Conservation (phyloP, 2,888 invertebrate species). For the Himalopsyche kuldschensis region DNA sequence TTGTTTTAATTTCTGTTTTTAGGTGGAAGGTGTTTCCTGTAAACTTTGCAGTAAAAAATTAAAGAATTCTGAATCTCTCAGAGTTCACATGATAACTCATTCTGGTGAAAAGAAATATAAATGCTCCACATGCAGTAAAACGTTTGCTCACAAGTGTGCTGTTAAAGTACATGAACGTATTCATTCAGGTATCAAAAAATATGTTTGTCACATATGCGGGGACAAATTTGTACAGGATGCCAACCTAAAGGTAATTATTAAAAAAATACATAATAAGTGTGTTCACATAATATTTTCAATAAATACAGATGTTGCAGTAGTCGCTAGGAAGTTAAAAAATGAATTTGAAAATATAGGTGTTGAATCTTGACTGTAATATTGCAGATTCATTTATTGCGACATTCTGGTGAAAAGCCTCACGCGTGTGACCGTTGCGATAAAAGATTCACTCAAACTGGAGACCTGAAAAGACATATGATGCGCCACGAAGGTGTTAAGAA, state of each 20-base stretch:
- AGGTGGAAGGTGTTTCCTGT: not conserved
- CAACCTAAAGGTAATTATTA: not conserved
- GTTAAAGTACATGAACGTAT: not conserved
- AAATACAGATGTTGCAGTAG: no score
- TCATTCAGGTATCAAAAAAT: constrained; percentile 1
- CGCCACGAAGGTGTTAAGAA: constrained; percentile 8
- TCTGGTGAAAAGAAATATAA: constrained; percentile 1
- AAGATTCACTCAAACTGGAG: not conserved
- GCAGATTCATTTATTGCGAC: constrained; percentile 3
- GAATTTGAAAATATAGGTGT: not conserved
- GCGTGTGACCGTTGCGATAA: constrained; percentile 11
- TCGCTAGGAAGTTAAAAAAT: not conserved
- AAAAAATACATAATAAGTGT: no score
- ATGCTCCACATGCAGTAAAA: not conserved
- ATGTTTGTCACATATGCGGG: constrained; percentile 15
- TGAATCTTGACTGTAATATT: not conserved
- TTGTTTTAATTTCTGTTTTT: no score
- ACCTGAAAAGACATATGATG: not conserved
- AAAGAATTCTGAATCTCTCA: not conserved
- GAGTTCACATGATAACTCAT: not conserved
- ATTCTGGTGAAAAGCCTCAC: constrained; percentile 2
- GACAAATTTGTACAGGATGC: not conserved
- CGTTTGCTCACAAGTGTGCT: constrained; percentile 1
- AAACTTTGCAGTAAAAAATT: not conserved
- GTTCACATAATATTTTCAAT: no score